Conservation (phyloP, 2,113 vertebrate species). For the Atractosteus spatula region DNA sequence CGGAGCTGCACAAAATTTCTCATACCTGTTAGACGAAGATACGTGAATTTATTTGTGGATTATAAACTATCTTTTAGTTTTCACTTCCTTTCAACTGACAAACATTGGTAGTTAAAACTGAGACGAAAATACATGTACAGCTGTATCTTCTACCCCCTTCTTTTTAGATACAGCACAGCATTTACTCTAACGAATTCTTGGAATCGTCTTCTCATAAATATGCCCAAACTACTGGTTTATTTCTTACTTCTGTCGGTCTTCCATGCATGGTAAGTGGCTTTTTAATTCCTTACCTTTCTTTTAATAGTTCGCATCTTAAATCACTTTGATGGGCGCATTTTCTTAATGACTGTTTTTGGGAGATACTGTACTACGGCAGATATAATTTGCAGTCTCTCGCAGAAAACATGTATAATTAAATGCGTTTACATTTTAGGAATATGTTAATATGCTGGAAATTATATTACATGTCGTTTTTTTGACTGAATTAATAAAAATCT, state of each 20-base stretch:
- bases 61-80: slow-evolving; percentile 45
- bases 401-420: too few species aligned
- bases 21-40: slow-evolving; percentile 41
- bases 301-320: not conserved
- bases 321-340: not conserved
- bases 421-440: too few species aligned
- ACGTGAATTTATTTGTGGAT: slow-evolving; percentile 44
- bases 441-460: too few species aligned
- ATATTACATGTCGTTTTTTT: too few species aligned
- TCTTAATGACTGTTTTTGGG: not conserved
- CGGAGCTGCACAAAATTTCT: slow-evolving; percentile 25
- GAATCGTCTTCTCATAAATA: slow-evolving; percentile 63
- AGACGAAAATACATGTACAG: slow-evolving; percentile 7
- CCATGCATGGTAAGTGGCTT: slow-evolving; percentile 76
- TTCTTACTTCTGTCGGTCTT: slow-evolving; percentile 78
- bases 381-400: not conserved
- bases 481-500: too few species aligned
- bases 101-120: slow-evolving; percentile 18
- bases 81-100: slow-evolving; percentile 26
- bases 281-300: not conserved
- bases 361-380: not conserved
- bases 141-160: slow-evolving; percentile 18
- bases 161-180: slow-evolving; percentile 27
- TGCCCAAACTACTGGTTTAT: slow-evolving; percentile 63
- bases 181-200: slow-evolving; percentile 33